Conservation (phyloP, 2,888 invertebrate species). For the Miltochrista miniata region DNA sequence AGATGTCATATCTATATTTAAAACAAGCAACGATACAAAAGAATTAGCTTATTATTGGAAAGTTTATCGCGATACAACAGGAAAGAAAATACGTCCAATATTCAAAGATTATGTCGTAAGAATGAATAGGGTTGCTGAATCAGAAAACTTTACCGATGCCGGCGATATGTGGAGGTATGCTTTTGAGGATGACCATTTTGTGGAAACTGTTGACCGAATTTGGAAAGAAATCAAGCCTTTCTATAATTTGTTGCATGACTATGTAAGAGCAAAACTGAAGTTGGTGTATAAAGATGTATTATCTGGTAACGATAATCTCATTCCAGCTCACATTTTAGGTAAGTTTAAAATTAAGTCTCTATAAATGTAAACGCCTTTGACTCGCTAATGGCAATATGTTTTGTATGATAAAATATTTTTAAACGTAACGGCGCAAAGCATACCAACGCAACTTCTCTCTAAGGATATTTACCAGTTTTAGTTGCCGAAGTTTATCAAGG, state of each 20-base stretch:
- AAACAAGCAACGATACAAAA: slow-evolving; percentile 82
- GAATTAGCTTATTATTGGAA: slow-evolving; percentile 86
- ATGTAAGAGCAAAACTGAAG: slow-evolving; percentile 83
- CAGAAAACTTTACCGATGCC: slow-evolving; percentile 78
- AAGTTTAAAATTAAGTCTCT: slow-evolving; percentile 21
- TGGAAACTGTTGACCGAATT: slow-evolving; percentile 69
- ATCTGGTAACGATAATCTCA: slow-evolving; percentile 71
- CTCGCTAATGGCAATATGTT: not conserved
- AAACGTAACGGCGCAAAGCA: too few relatives aligned
- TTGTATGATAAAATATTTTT: too few relatives aligned
- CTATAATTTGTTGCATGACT: slow-evolving; percentile 86
- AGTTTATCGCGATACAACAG: slow-evolving; percentile 85
- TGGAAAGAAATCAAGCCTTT: slow-evolving; percentile 86
- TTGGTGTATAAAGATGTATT: slow-evolving; percentile 74
- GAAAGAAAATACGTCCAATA: slow-evolving; percentile 83
- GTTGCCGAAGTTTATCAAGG: too few relatives aligned
- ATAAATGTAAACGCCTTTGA: not conserved
- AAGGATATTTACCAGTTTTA: too few relatives aligned
- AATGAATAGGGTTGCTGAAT: slow-evolving; percentile 84
- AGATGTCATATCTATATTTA: slow-evolving; percentile 72
- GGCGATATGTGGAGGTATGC: slow-evolving; percentile 76
- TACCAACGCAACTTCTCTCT: too few relatives aligned
- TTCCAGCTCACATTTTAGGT: slow-evolving; percentile 89
- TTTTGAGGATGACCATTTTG: slow-evolving; percentile 71
- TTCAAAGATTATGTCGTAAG: slow-evolving; percentile 85